Percentiles rank a stretch among this genome's conserved stretches.
These are phyloP conservation scores for Blastobasis adustella DNA, from an alignment of 2,888 invertebrate genomes.

Conservation along the genomic window DNA sequence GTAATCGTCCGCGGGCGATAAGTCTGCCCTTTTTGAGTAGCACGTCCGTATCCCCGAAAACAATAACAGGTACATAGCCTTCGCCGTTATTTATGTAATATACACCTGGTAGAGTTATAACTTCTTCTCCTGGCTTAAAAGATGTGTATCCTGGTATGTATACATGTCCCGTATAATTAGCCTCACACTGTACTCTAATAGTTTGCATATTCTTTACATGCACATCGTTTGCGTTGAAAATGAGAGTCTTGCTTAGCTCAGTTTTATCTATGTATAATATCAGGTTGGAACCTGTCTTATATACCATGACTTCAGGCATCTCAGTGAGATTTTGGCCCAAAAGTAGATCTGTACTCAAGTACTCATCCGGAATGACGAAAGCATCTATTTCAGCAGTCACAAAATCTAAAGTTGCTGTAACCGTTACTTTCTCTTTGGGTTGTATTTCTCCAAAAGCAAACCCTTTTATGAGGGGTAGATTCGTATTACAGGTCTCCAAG, in stretches of 20 bases:
- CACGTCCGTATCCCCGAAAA: not conserved
- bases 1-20: not conserved
- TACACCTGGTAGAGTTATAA: not conserved
- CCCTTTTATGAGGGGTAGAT: slow-evolving; percentile 6
- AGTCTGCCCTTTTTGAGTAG: not conserved
- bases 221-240: not conserved
- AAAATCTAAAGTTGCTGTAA: slow-evolving; percentile 1
- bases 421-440: not conserved
- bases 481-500: not conserved
- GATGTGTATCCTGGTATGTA: not conserved
- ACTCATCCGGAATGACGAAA: slow-evolving; percentile 2
- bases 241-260: not conserved
- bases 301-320: slow-evolving; percentile 1
- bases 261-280: slow-evolving; percentile 1
- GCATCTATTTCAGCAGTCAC: slow-evolving; percentile 1
- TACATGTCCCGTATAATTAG: not conserved
- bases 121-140: not conserved
- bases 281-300: slow-evolving; percentile 1
- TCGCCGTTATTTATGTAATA: not conserved
- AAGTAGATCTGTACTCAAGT: slow-evolving; percentile 2
- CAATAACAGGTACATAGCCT: not conserved
- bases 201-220: not conserved
- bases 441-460: slow-evolving; percentile 1
- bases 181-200: not conserved
- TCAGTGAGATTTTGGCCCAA: slow-evolving; percentile 10